Evolutionary conservation across 2,888 invertebrate genomes (phyloP).

Genomic region (Venusia cambrica): DNA sequence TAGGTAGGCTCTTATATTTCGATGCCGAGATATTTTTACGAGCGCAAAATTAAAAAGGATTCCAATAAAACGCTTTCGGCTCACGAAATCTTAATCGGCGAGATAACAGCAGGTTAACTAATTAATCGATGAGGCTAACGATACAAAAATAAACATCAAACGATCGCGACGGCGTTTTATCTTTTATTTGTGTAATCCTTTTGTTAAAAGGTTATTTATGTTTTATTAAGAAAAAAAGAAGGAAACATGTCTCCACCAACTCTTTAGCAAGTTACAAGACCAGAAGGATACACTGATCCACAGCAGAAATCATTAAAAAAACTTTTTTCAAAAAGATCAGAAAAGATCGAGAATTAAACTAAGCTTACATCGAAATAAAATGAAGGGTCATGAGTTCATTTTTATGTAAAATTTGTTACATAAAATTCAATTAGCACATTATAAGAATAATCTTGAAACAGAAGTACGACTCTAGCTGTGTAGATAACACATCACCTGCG

Average conservation of each 20-base stretch:
- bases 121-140: slow-evolving; percentile 6
- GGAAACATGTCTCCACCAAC: too few species aligned
- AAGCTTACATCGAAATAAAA: slow-evolving; percentile 7
- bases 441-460: too few species aligned
- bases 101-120: slow-evolving; percentile 13
- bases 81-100: slow-evolving; percentile 10
- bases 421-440: slow-evolving; percentile 4
- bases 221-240: neutral
- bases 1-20: too few species aligned
- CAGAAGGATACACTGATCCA: too few species aligned
- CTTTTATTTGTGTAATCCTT: slow-evolving; percentile 1
- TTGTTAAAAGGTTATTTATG: too few species aligned
- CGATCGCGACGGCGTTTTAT: slow-evolving; percentile 2
- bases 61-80: neutral
- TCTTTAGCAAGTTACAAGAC: too few species aligned
- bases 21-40: too few species aligned
- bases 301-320: too few species aligned
- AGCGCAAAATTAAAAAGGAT: neutral
- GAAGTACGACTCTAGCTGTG: too few species aligned
- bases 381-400: neutral
- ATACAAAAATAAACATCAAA: slow-evolving; percentile 2
- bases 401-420: slow-evolving; percentile 2
- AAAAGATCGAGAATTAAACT: too few species aligned
- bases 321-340: too few species aligned
- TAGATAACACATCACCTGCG: too few species aligned